Conservation (phyloP, 2,797 vertebrate genomes). For the Malacoraja senta region DNA sequence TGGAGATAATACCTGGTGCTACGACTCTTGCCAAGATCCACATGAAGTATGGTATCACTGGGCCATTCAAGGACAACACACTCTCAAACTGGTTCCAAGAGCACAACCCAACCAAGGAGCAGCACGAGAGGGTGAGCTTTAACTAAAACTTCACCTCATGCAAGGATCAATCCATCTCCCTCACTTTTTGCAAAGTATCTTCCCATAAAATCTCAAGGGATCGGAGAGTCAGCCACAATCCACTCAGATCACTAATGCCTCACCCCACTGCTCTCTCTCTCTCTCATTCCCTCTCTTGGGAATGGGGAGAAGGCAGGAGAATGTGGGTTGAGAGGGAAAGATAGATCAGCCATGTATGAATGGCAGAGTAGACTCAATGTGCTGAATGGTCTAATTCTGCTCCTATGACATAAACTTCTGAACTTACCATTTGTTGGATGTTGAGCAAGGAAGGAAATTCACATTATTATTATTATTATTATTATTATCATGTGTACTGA, state of each 20-base stretch:
- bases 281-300: too few relatives aligned
- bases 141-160: not conserved
- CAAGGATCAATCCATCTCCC: too few relatives aligned
- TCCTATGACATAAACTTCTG: too few relatives aligned
- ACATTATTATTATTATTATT: too few relatives aligned
- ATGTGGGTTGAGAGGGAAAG: too few relatives aligned
- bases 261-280: not conserved
- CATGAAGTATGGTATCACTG: slow-evolving; percentile 55
- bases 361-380: too few relatives aligned
- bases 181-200: not conserved
- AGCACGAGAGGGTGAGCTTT: slow-evolving; percentile 55
- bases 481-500: too few relatives aligned
- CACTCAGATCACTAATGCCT: not conserved
- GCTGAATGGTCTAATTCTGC: too few relatives aligned
- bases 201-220: not conserved
- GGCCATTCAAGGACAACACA: slow-evolving; percentile 60
- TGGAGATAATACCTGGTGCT: slow-evolving; percentile 63
- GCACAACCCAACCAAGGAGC: slow-evolving; percentile 52
- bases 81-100: slow-evolving; percentile 62
- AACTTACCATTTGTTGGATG: not conserved
- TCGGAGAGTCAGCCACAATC: not conserved
- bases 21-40: slow-evolving; percentile 60
- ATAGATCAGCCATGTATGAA: too few relatives aligned
- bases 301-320: too few relatives aligned
- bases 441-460: not conserved